Evolutionary conservation across 2,888 invertebrate genomes (phyloP).

Genomic region (Saturnia japonica): DNA sequence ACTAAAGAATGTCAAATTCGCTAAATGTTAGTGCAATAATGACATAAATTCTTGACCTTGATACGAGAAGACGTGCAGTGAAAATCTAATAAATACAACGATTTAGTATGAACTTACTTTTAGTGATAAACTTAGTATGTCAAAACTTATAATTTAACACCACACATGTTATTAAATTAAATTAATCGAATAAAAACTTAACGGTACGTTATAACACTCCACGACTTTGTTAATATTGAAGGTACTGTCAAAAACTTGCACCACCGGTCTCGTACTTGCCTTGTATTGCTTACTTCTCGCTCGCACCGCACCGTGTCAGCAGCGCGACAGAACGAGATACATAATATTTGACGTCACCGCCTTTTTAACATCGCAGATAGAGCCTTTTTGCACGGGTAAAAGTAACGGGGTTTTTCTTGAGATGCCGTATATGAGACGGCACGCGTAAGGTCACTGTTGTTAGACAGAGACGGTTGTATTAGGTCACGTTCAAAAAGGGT

Average conservation of each 20-base stretch:
- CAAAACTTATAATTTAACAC: not conserved
- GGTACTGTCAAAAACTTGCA: constrained; percentile 79
- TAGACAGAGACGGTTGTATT: constrained; percentile 52
- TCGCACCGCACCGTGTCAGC: constrained; percentile 24
- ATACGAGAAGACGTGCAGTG: not conserved
- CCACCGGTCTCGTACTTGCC: constrained; percentile 68
- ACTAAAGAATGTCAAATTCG: not conserved
- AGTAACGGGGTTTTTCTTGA: constrained; percentile 81
- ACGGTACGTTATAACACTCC: constrained; percentile 31
- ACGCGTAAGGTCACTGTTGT: constrained; percentile 51
- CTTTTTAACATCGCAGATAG: constrained; percentile 60
- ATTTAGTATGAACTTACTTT: not conserved
- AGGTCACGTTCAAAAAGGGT: constrained; percentile 57
- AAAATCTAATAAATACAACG: not conserved
- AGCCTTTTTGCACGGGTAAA: constrained; percentile 81
- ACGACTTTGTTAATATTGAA: constrained; percentile 21
- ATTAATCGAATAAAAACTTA: constrained; percentile 45
- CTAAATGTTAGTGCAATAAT: constrained; percentile 2
- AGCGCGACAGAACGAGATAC: constrained; percentile 44
- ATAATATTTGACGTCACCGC: constrained; percentile 26
- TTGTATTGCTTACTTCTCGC: constrained; percentile 46
- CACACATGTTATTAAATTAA: constrained; percentile 31
- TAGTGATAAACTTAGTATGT: not conserved
- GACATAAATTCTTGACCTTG: constrained; percentile 13
- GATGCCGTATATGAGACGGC: constrained; percentile 73